Percentiles rank a stretch among this genome's conserved stretches.
Evolutionary conservation across 2,888 invertebrate species (phyloP).

Genomic region (Leucozona laternaria): DNA sequence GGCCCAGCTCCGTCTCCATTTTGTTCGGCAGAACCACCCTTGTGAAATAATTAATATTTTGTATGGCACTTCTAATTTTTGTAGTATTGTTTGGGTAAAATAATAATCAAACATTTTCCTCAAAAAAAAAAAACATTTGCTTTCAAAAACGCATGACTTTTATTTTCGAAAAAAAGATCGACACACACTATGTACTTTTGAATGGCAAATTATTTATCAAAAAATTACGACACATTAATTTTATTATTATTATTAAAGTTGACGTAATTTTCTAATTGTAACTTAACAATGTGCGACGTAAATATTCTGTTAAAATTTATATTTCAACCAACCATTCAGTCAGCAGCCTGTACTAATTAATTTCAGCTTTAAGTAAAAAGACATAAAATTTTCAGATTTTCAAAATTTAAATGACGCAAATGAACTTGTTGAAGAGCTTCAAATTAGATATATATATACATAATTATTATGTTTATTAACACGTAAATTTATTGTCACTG

Average conservation of each 20-base stretch:
- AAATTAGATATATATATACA: neutral
- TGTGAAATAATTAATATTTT: too few relatives aligned
- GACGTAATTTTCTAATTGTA: conserved; percentile 41
- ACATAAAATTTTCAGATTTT: conserved; percentile 25
- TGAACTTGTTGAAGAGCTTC: conserved; percentile 9
- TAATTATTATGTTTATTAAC: conserved; percentile 7
- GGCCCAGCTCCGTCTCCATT: too few relatives aligned
- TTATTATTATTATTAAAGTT: conserved; percentile 23
- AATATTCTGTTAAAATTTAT: conserved; percentile 16
- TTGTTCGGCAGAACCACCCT: too few relatives aligned
- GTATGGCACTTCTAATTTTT: neutral
- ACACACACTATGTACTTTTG: neutral
- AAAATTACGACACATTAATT: conserved; percentile 19
- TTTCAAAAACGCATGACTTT: neutral
- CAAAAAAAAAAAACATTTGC: neutral
- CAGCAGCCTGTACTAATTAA: conserved; percentile 26
- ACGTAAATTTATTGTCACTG: neutral
- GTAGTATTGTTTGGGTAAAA: neutral
- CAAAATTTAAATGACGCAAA: conserved; percentile 31
- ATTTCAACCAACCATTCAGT: conserved; percentile 41
- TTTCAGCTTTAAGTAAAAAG: conserved; percentile 16
- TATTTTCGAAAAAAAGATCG: neutral
- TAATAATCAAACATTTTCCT: too few relatives aligned
- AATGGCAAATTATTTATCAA: conserved; percentile 1
- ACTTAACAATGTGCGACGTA: conserved; percentile 49